phyloP scores from a whole-genome alignment of 2,797 vertebrate species.

The Sebastes miniatus region DNA sequence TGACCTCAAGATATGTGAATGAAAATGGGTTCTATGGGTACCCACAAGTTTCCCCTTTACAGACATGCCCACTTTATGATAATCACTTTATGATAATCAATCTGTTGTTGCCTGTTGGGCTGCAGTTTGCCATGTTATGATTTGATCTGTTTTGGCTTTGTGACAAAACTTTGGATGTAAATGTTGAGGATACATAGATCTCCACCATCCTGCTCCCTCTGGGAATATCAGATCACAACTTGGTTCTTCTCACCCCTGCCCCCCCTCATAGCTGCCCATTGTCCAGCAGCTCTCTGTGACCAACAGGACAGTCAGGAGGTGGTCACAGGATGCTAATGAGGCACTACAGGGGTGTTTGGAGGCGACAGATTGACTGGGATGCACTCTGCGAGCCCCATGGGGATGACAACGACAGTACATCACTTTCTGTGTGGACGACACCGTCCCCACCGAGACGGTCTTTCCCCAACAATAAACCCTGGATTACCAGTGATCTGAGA shows the following conservation, averaged over 20 bases:
- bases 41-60: no score
- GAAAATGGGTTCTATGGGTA: no score
- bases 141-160: no score
- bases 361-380: no score
- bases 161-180: background rate
- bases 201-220: background rate
- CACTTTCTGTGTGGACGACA: background rate
- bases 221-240: background rate
- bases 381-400: background rate
- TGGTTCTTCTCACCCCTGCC: background rate
- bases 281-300: background rate
- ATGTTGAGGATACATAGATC: accelerated
- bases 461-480: background rate
- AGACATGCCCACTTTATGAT: no score
- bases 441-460: background rate
- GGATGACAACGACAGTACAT: background rate
- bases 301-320: background rate
- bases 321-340: background rate
- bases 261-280: background rate
- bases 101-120: no score
- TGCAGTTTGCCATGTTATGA: no score
- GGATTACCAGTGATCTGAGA: background rate
- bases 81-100: no score
- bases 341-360: background rate
- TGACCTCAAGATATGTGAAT: no score